Conservation (phyloP, 1,140 invertebrate species). For the Hermetia illucens region DNA sequence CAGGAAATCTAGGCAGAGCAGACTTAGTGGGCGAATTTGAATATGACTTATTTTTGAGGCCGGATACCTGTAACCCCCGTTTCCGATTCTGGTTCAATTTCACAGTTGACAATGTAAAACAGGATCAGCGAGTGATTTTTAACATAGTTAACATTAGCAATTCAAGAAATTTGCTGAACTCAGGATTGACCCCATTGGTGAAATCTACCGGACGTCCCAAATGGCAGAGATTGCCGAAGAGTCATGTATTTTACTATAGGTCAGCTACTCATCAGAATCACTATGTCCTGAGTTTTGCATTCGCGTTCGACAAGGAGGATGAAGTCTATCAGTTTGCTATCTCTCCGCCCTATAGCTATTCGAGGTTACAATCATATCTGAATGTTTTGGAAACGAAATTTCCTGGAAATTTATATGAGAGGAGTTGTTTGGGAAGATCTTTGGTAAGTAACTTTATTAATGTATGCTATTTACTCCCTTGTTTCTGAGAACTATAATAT, state of each 20-base stretch:
- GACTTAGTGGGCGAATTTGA: conserved; percentile 89
- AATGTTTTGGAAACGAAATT: conserved; percentile 52
- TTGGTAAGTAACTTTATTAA: conserved; percentile 12
- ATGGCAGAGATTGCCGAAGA: conserved; percentile 75
- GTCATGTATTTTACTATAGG: conserved; percentile 85
- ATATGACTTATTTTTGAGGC: conserved; percentile 91
- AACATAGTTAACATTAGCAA: conserved; percentile 97
- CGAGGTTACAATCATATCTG: conserved; percentile 72
- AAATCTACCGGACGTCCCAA: conserved; percentile 79
- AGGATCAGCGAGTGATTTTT: conserved; percentile 91
- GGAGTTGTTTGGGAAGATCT: conserved; percentile 16
- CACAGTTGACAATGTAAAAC: conserved; percentile 88
- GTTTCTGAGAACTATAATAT: no score
- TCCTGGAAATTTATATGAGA: conserved; percentile 11
- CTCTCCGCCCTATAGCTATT: conserved; percentile 89
- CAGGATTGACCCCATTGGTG: conserved; percentile 86
- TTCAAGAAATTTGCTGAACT: conserved; percentile 71
- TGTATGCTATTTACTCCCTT: background rate
- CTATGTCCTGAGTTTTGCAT: conserved; percentile 86
- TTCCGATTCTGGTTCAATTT: conserved; percentile 97
- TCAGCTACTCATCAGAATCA: conserved; percentile 81
- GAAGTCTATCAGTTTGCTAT: conserved; percentile 88
- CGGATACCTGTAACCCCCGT: conserved; percentile 89
- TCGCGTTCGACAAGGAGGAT: conserved; percentile 88
- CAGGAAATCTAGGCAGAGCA: conserved; percentile 89